Base-by-base conservation (phyloP, 2,113 vertebrate species). In the Scalopus aquaticus region DNA sequence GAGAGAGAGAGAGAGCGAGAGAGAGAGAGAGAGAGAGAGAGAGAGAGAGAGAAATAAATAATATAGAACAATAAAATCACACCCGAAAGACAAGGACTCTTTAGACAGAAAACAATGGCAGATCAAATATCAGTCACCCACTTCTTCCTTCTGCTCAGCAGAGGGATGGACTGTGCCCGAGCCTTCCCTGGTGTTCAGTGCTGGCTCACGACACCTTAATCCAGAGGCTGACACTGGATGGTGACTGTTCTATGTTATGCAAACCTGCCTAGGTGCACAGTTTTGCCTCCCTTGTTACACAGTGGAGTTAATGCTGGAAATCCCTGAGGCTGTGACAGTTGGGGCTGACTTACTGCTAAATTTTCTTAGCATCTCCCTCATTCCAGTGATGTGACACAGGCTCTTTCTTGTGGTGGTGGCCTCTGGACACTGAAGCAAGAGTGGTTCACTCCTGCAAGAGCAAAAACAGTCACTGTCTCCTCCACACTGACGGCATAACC, bases 331-430 rank as follows among this genome's bases (percentile, higher is more conserved):
- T 60, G 28, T 42, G 42, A 24, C 35, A 73, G 11, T 49, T 46
- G 10, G 42, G 65, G 28, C 44, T 56, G 54, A 96, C 97, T 97
- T 95, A 97, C 97, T 96, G 84, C 94, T 96, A 77, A 97, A 97
- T 85, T 97, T 96, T 58, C 88, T 93, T 15, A 97, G 94, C 97
- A 97, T 97, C 12, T 96, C 92, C n/a, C 90, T 94, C 97, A 97
- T 97, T 26, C 97, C 97, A 1, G 96, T 97, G 95, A 97, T 32
- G 32, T 22, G 96, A 62, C 97, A 97, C n/a, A 94, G 90, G 44
- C 93, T 96, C 95, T 96, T 84, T 17, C 94, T 88, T 0, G 90
- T 96, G 93, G 51, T 58, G 42, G 81, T 84, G 46, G 96, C 56
- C 92, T 97, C 97, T 7, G 97, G 96, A 84, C 92, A 92, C 58